Evolutionary conservation across 2,797 vertebrate genomes (phyloP), one percentile per base, ranked within the genome.

Genomic region (Tamandua tetradactyla): DNA sequence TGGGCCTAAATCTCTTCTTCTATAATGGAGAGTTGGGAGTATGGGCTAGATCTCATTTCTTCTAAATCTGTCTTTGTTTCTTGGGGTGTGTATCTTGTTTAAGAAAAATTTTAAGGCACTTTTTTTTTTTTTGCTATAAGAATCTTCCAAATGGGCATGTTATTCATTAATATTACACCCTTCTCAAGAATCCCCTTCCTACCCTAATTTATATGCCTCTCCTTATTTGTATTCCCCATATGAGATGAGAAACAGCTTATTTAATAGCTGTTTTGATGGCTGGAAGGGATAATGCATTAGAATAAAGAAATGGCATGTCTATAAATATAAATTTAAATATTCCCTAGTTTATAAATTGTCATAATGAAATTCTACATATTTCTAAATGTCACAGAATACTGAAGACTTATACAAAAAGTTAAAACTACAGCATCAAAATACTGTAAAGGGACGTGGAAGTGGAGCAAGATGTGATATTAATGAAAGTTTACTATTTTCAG

Each of bases 401-500:
- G 35, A 85, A 64, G 27, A 47, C 52, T 35, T 35, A 75, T 15
- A 49, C 11, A 59, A 1, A 62, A 35, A 85, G 25, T 87, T 94
- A 81, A 89, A 61, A 42, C 13, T 23, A 55, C 15, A 89, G 52
- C 1, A 7, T 20, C 59, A 30, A 91, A 74, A 74, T 52, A 78
- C 35, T 40, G 0, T 49, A 72, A 68, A 23, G 69, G 37, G 42
- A 76, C 72, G 10, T 92, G 62, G 68, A 89, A 44, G 68, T 90
- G 69, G 64, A 76, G 2, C 3, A 59, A 88, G 44, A 62, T 13
- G 12, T 80, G 52, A 40, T 49, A 61, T 20, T 90, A 71, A 83
- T 12, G n/a, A 47, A 42, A 37, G 42, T 44, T 81, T 55, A 76
- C 35, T 66, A 86, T 72, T 95, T 90, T 89, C 64, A 89, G 44